Evolutionary conservation across 1,140 invertebrate genomes (phyloP).

Genomic region (Drosophila tristis): DNA sequence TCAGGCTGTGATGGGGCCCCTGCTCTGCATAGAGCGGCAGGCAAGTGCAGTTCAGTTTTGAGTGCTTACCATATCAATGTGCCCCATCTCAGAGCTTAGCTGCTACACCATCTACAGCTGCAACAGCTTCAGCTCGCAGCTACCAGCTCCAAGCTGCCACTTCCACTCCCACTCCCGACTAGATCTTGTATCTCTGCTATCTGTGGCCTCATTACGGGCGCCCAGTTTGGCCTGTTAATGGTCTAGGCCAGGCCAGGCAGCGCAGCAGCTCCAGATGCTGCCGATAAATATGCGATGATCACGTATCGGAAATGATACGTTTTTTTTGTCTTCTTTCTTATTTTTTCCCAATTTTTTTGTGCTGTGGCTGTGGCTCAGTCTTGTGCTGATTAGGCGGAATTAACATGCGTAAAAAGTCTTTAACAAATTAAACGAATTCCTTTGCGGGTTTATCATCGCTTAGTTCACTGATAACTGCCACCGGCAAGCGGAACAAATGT

Average conservation of each 20-base stretch:
- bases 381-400: conserved; percentile 35
- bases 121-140: neutral
- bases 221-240: conserved; percentile 66
- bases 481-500: neutral
- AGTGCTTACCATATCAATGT: conserved; percentile 77
- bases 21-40: conserved; percentile 68
- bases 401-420: conserved; percentile 61
- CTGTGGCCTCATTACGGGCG: conserved; percentile 73
- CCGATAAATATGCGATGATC: conserved; percentile 80
- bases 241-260: conserved; percentile 36
- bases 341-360: conserved; percentile 1
- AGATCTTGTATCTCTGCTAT: conserved; percentile 72
- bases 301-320: conserved; percentile 63
- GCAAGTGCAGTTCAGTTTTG: conserved; percentile 68
- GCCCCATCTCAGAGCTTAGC: conserved; percentile 44
- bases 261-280: conserved; percentile 45
- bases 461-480: conserved; percentile 48
- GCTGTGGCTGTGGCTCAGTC: neutral
- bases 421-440: conserved; percentile 60
- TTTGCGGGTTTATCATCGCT: conserved; percentile 57
- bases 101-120: conserved; percentile 18
- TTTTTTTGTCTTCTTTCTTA: conserved; percentile 2
- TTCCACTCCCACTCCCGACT: conserved; percentile 35
- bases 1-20: conserved; percentile 3
- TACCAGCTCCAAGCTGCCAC: neutral